Conservation (phyloP, 1,140 invertebrate species). For the Leucophenga varia region DNA sequence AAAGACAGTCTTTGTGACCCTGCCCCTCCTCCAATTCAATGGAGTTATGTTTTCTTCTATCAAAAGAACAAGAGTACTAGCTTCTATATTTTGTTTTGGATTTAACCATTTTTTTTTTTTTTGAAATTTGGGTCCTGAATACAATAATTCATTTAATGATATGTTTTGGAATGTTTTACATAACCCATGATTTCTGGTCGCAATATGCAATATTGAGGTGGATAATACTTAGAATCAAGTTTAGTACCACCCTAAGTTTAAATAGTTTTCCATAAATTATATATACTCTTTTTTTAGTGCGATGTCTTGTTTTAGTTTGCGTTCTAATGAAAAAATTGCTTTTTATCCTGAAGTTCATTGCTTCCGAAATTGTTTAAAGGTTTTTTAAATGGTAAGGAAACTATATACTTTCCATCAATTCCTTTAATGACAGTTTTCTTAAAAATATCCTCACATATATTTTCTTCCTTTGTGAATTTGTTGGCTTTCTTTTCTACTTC, state of each 20-base stretch:
- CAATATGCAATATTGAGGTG: constrained; percentile 40
- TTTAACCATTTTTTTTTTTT: too few species aligned
- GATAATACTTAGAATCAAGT: constrained; percentile 24
- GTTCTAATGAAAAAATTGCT: constrained; percentile 38
- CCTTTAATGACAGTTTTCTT: constrained; percentile 1
- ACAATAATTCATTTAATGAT: constrained; percentile 19
- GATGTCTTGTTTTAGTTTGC: constrained; percentile 35
- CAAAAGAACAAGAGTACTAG: too few species aligned
- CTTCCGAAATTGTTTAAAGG: constrained; percentile 33
- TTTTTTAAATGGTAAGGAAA: constrained; percentile 24
- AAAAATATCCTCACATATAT: constrained; percentile 14
- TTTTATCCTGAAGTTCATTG: constrained; percentile 27
- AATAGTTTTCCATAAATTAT: constrained; percentile 41
- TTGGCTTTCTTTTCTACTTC: constrained; percentile 10
- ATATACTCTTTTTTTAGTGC: constrained; percentile 16
- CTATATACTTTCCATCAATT: constrained; percentile 16
- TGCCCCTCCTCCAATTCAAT: too few species aligned
- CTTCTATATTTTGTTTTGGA: too few species aligned
- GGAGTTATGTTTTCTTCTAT: too few species aligned
- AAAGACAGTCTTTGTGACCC: too few species aligned
- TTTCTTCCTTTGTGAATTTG: constrained; percentile 10
- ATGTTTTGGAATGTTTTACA: constrained; percentile 14
- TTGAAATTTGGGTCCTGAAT: constrained; percentile 11
- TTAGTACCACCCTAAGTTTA: constrained; percentile 35
- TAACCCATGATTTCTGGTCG: constrained; percentile 13